Conservation (phyloP, 2,888 invertebrate species). For the Melinaea marsaeus region DNA sequence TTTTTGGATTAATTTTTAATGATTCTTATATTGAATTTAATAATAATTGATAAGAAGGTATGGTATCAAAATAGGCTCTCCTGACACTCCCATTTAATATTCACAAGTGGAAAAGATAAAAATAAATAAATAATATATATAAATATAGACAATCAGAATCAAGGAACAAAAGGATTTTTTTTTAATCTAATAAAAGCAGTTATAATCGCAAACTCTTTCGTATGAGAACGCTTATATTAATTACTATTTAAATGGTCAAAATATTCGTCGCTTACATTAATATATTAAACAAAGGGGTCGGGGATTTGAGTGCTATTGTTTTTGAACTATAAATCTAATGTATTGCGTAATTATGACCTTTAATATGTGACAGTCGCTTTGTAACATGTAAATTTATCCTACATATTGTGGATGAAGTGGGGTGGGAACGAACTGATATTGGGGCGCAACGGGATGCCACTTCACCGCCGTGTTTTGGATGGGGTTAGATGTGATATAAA, state of each 20-base stretch:
- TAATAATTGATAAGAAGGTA: too few species aligned
- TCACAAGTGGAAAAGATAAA: constrained; percentile 1
- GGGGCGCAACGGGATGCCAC: constrained; percentile 64
- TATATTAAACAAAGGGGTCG: constrained; percentile 63
- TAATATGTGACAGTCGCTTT: constrained; percentile 73
- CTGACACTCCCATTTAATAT: too few species aligned
- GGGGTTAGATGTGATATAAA: constrained; percentile 41
- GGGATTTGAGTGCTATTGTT: constrained; percentile 61
- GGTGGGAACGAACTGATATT: constrained; percentile 69
- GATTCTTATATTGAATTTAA: too few species aligned
- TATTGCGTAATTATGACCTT: constrained; percentile 70
- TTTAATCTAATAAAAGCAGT: constrained; percentile 41
- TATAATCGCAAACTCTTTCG: constrained; percentile 61
- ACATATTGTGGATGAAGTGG: constrained; percentile 55
- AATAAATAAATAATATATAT: too few species aligned
- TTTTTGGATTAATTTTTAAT: too few species aligned
- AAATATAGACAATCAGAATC: constrained; percentile 10
- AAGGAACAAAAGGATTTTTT: constrained; percentile 43
- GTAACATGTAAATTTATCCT: constrained; percentile 69
- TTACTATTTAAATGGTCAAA: constrained; percentile 71
- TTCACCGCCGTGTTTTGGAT: constrained; percentile 44
- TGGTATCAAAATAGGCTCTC: too few species aligned
- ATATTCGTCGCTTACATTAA: constrained; percentile 50
- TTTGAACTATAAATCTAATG: constrained; percentile 73
- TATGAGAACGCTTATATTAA: constrained; percentile 73